phyloP scores from a whole-genome alignment of 2,888 invertebrate genomes.

The Aphrophora alni region DNA sequence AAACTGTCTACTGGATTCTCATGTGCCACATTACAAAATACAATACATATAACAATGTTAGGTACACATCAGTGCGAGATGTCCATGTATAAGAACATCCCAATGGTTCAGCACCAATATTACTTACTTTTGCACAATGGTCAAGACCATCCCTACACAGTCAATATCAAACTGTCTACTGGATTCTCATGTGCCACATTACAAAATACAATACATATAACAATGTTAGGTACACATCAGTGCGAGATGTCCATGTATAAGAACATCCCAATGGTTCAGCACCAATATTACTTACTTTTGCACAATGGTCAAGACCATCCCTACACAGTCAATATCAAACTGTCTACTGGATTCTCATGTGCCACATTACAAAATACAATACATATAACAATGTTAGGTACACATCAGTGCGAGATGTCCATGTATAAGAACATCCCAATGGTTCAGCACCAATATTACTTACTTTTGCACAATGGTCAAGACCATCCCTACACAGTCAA shows the following conservation, averaged over 20 bases:
- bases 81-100: background rate
- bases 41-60: background rate
- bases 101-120: background rate
- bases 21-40: background rate
- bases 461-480: background rate
- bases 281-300: background rate
- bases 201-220: too few species aligned
- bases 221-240: background rate
- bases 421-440: background rate
- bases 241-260: background rate
- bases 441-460: background rate
- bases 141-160: background rate
- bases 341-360: background rate
- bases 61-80: slow-evolving; percentile 6
- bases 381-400: background rate
- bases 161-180: background rate
- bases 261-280: background rate
- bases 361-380: background rate
- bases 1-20: background rate
- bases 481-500: background rate
- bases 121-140: background rate
- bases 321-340: background rate
- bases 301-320: background rate
- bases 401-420: background rate
- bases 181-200: background rate